These are phyloP conservation scores for Mus musculus DNA, from an alignment of 2,113 vertebrate genomes.

Conservation along the genomic window GRCm39 chr12:78310501-78311000, in stretches of 20 bases:
- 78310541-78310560: constrained; percentile 23
- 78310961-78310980: neutral
- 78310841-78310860: neutral
- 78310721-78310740: neutral
- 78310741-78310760: neutral
- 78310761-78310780: neutral
- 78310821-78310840: neutral
- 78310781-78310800: neutral
- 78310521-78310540: constrained; percentile 20
- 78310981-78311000: neutral
- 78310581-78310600: neutral
- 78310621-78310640: constrained; percentile 18
- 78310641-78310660: neutral
- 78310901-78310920: neutral
- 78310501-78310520: neutral
- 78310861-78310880: neutral
- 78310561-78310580: constrained; percentile 2
- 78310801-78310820: neutral
- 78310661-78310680: constrained; percentile 5
- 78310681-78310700: neutral
- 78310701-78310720: neutral
- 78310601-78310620: neutral
- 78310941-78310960: neutral
- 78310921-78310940: neutral
- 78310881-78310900: neutral